Conservation (phyloP, 2,888 invertebrate genomes). For the Pecten maximus region DNA sequence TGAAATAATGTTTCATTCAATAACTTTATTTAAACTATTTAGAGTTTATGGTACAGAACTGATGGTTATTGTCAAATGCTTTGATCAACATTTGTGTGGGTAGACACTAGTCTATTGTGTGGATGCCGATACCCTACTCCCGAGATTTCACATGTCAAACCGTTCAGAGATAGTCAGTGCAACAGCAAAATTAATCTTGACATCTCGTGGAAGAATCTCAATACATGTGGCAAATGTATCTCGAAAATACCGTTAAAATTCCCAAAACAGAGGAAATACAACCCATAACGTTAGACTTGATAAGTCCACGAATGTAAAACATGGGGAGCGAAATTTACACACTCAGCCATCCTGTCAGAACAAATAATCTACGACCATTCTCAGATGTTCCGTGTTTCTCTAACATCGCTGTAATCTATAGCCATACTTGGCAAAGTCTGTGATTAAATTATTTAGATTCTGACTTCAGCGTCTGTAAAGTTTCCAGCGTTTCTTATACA, state of each 20-base stretch:
- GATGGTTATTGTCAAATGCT: too few relatives aligned
- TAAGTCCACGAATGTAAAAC: background rate
- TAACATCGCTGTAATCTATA: background rate
- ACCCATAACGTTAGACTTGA: background rate
- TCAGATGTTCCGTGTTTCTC: background rate
- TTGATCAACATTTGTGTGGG: background rate
- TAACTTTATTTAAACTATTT: too few relatives aligned
- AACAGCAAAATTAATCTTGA: background rate
- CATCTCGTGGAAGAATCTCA: background rate
- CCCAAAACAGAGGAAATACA: background rate
- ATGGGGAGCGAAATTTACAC: too few relatives aligned
- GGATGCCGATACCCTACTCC: background rate
- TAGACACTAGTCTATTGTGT: background rate
- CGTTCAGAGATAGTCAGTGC: background rate
- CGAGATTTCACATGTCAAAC: background rate
- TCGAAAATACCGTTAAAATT: background rate
- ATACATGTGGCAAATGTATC: background rate
- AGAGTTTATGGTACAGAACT: too few relatives aligned
- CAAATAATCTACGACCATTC: background rate
- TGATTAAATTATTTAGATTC: conserved; percentile 22
- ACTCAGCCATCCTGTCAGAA: background rate
- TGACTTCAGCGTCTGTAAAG: background rate
- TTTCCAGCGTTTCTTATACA: background rate
- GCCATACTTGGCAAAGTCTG: conserved; percentile 15
- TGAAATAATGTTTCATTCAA: too few relatives aligned